phyloP scores from a whole-genome alignment of 2,888 invertebrate species.

The Salticus scenicus region DNA sequence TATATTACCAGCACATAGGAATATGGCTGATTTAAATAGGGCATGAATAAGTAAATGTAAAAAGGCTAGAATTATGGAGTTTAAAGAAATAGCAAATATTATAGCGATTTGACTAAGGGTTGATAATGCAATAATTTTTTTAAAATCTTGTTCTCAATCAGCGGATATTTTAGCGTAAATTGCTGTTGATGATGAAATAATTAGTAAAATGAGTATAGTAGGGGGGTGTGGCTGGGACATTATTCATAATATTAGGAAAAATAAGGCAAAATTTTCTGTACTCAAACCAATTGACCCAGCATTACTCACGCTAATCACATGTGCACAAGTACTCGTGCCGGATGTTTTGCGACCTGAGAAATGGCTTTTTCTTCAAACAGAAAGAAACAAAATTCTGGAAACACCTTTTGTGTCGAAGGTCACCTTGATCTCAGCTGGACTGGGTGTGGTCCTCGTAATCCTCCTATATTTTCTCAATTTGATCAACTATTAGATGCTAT shows the following conservation, averaged over 20 bases:
- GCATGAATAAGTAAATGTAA: slow-evolving; percentile 85
- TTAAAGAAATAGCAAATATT: slow-evolving; percentile 81
- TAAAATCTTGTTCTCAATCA: slow-evolving; percentile 75
- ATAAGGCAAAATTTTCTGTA: too few species aligned
- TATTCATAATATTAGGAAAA: slow-evolving; percentile 85
- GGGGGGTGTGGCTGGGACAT: slow-evolving; percentile 78
- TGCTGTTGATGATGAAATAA: slow-evolving; percentile 76
- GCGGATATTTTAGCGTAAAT: slow-evolving; percentile 75
- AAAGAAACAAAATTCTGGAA: too few species aligned
- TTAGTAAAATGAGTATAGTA: slow-evolving; percentile 78
- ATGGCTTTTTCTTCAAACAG: too few species aligned
- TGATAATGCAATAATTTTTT: slow-evolving; percentile 86
- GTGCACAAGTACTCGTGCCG: too few species aligned
- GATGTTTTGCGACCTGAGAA: too few species aligned
- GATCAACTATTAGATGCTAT: too few species aligned
- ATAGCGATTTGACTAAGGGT: slow-evolving; percentile 85
- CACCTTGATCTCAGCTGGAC: too few species aligned
- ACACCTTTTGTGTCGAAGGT: too few species aligned
- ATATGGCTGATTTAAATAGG: slow-evolving; percentile 77
- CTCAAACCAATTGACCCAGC: too few species aligned
- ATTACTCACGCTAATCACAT: slow-evolving; percentile 87
- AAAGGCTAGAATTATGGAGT: slow-evolving; percentile 80
- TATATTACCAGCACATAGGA: slow-evolving; percentile 10
- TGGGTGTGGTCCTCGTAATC: too few species aligned
- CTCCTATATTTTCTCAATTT: too few species aligned